These are phyloP conservation scores for Triplophysa siluroides DNA, from an alignment of 2,113 vertebrate species.

Conservation along the genomic window DNA sequence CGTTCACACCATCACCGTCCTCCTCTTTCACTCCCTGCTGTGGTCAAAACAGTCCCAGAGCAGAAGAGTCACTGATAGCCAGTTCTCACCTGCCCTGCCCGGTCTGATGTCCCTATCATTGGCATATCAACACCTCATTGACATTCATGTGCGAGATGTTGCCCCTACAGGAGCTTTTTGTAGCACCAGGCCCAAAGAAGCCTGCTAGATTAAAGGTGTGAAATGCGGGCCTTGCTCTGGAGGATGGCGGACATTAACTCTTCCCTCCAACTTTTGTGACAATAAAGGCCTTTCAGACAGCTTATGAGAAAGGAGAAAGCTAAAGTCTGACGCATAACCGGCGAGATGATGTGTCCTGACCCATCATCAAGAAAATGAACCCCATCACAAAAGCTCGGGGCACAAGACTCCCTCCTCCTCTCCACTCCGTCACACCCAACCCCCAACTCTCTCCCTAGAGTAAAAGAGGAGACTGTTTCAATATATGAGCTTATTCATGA, in stretches of 20 bases:
- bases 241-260: slow-evolving; percentile 61
- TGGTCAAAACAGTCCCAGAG: slow-evolving; percentile 35
- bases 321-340: slow-evolving; percentile 35
- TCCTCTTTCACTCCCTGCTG: slow-evolving; percentile 18
- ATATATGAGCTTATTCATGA: slow-evolving; percentile 51
- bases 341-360: slow-evolving; percentile 51
- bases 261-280: slow-evolving; percentile 61
- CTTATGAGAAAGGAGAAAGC: slow-evolving; percentile 23
- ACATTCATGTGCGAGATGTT: slow-evolving; percentile 44
- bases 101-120: slow-evolving; percentile 43
- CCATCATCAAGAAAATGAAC: slow-evolving; percentile 52
- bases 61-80: slow-evolving; percentile 42
- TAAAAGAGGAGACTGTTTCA: slow-evolving; percentile 43
- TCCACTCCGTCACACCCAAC: slow-evolving; percentile 20
- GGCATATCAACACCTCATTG: slow-evolving; percentile 50
- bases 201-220: slow-evolving; percentile 43
- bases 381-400: slow-evolving; percentile 49
- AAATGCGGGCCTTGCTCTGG: slow-evolving; percentile 61
- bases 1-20: slow-evolving; percentile 17
- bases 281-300: slow-evolving; percentile 58
- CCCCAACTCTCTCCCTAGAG: slow-evolving; percentile 17
- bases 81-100: slow-evolving; percentile 39
- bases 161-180: slow-evolving; percentile 27
- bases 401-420: slow-evolving; percentile 28
- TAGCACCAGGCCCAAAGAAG: slow-evolving; percentile 26